phyloP scores from a whole-genome alignment of 2,113 vertebrate genomes.

The Lepus americanus region DNA sequence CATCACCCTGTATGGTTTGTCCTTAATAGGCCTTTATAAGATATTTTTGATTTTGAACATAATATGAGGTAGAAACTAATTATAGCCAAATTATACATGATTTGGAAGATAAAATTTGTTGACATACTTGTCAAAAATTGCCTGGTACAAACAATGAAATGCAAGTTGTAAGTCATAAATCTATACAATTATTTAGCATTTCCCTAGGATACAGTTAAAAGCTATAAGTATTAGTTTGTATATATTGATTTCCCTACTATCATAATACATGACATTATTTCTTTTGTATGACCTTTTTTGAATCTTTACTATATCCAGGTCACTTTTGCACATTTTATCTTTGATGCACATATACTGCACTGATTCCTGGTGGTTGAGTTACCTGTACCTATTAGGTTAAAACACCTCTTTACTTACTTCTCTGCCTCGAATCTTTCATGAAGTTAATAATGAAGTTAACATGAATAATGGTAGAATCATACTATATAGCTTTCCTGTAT shows the following conservation, averaged over 20 bases:
- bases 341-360: not conserved
- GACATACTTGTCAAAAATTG: not conserved
- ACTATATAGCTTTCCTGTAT: not conserved
- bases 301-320: not conserved
- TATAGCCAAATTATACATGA: not conserved
- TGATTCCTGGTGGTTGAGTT: not conserved
- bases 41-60: not conserved
- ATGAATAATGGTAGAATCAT: not conserved
- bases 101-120: constrained; percentile 6
- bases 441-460: not conserved
- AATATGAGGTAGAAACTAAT: not conserved
- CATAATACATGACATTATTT: not conserved
- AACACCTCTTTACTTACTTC: not conserved
- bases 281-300: not conserved
- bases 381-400: not conserved
- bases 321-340: not conserved
- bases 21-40: not conserved
- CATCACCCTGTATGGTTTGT: not conserved
- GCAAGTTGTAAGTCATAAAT: not conserved
- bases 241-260: not conserved
- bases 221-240: not conserved
- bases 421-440: not conserved
- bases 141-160: not conserved
- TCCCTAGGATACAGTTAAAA: not conserved
- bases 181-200: not conserved